Percentiles rank a stretch among this genome's conserved stretches.
Conservation (phyloP, 2,113 vertebrate genomes). For the Hemicordylus capensis region DNA sequence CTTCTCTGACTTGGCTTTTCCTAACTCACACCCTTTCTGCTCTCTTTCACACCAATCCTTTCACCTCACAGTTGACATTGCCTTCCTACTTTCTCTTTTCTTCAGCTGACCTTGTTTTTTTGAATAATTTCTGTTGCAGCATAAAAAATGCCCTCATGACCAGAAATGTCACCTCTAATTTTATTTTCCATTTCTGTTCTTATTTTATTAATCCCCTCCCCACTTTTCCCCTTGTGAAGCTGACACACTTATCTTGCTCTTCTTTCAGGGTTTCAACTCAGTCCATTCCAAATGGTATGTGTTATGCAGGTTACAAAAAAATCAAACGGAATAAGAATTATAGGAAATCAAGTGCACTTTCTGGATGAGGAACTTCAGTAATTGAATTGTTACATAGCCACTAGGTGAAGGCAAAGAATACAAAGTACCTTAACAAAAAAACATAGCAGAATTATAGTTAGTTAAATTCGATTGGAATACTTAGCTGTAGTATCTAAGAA, state of each 20-base stretch:
- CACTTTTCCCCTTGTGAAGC: slow-evolving; percentile 18
- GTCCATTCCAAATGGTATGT: slow-evolving; percentile 46
- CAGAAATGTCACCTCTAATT: slow-evolving; percentile 42
- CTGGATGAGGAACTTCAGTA: slow-evolving; percentile 62
- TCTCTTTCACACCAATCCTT: slow-evolving; percentile 15
- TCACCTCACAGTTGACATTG: slow-evolving; percentile 27
- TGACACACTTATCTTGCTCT: slow-evolving; percentile 21
- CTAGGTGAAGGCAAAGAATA: slow-evolving; percentile 48
- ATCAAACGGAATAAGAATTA: slow-evolving; percentile 47
- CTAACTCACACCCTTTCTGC: neutral
- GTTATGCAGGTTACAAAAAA: slow-evolving; percentile 42
- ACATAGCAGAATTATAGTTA: slow-evolving; percentile 41
- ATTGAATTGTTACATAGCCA: slow-evolving; percentile 62
- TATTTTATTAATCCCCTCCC: slow-evolving; percentile 51
- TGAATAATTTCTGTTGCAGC: neutral
- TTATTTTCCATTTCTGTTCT: slow-evolving; percentile 46
- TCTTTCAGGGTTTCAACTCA: slow-evolving; percentile 56
- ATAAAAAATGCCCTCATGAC: slow-evolving; percentile 33
- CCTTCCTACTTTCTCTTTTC: slow-evolving; percentile 21
- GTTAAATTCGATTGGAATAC: slow-evolving; percentile 61
- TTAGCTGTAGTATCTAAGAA: slow-evolving; percentile 37
- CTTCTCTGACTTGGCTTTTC: slow-evolving; percentile 4
- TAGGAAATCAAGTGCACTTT: slow-evolving; percentile 52
- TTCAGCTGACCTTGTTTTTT: slow-evolving; percentile 15
- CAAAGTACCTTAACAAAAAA: slow-evolving; percentile 39